phyloP scores from a whole-genome alignment of 2,797 vertebrate species.

The Falco biarmicus region DNA sequence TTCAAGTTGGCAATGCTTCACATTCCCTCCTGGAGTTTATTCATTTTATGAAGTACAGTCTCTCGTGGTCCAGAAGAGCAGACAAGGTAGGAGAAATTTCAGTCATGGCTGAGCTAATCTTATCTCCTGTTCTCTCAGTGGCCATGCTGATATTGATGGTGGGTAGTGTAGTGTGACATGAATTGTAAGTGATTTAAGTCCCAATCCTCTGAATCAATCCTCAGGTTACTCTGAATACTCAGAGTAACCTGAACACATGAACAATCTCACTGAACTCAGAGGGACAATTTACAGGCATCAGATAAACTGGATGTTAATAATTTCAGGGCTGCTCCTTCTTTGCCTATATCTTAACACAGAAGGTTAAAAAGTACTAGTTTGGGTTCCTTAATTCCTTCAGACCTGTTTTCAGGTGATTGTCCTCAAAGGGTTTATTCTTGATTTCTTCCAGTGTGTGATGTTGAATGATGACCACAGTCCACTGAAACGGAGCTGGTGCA shows the following conservation, averaged over 20 bases:
- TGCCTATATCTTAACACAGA: not conserved
- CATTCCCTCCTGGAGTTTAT: not conserved
- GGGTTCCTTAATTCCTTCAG: not conserved
- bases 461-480: not conserved
- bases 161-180: not conserved
- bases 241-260: not conserved
- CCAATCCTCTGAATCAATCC: not conserved
- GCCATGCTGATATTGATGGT: not conserved
- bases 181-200: not conserved
- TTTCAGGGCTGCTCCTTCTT: not conserved
- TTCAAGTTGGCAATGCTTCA: not conserved
- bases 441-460: not conserved
- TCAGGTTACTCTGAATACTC: not conserved
- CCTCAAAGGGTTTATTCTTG: not conserved
- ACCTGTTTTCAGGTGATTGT: not conserved
- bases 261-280: not conserved
- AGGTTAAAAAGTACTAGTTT: not conserved
- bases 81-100: not conserved
- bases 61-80: not conserved
- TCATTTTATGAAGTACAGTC: not conserved
- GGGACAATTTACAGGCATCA: not conserved
- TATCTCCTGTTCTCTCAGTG: not conserved
- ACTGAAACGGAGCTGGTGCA: not conserved
- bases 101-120: not conserved
- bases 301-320: not conserved